These are phyloP conservation scores for Eudemis profundana DNA, from an alignment of 2,888 invertebrate genomes.

Conservation along the genomic window DNA sequence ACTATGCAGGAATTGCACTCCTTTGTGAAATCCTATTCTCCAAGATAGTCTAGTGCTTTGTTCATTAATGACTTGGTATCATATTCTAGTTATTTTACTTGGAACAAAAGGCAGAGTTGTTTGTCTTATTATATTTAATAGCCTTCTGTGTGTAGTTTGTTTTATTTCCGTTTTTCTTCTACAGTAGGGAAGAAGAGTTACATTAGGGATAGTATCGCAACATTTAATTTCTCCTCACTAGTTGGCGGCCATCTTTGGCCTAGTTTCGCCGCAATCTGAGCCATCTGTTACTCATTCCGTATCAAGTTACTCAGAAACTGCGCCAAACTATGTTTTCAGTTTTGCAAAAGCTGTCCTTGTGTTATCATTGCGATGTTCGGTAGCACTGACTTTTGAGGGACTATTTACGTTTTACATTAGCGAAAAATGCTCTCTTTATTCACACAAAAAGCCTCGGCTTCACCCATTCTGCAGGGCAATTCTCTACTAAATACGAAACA, in stretches of 20 bases:
- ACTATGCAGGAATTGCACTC: conserved; percentile 27
- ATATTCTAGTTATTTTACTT: conserved; percentile 22
- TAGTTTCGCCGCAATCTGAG: conserved; percentile 35
- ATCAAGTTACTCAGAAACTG: conserved; percentile 20
- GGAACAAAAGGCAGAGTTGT: conserved; percentile 12
- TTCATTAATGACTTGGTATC: conserved; percentile 33
- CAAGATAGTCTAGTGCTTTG: conserved; percentile 15
- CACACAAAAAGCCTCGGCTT: conserved; percentile 28
- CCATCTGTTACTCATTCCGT: conserved; percentile 39
- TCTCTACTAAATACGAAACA: conserved; percentile 38
- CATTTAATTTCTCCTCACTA: conserved; percentile 33
- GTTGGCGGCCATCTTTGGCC: conserved; percentile 34
- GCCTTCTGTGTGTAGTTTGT: neutral
- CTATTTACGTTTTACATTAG: conserved; percentile 35
- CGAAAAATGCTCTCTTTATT: conserved; percentile 31
- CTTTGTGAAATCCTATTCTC: conserved; percentile 25
- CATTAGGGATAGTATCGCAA: neutral
- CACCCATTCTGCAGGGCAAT: conserved; percentile 32
- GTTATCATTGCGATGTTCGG: conserved; percentile 14
- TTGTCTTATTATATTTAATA: conserved; percentile 23
- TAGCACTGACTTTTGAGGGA: conserved; percentile 19
- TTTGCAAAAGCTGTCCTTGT: conserved; percentile 1
- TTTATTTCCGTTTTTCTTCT: conserved; percentile 3
- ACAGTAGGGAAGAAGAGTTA: neutral
- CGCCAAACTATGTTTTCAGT: conserved; percentile 27